Evolutionary conservation across 2,797 vertebrate species (phyloP).

Genomic region (Coregonus suidteri): DNA sequence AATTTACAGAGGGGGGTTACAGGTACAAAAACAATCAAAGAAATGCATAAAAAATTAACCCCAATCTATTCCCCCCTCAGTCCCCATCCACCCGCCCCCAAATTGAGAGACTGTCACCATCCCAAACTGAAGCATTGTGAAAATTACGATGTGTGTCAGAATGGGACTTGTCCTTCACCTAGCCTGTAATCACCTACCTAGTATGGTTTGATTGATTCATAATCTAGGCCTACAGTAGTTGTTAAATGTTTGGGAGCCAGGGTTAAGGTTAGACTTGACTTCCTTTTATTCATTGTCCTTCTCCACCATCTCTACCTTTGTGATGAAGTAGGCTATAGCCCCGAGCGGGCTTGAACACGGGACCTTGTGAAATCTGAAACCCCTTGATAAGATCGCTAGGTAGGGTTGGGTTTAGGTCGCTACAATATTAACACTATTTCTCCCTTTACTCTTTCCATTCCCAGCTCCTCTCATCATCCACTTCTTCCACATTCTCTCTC

Average conservation of each 20-base stretch:
- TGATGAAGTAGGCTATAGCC: neutral
- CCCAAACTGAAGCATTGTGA: neutral
- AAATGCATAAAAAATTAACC: no score
- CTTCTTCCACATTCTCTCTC: neutral
- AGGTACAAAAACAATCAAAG: no score
- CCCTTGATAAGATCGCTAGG: neutral
- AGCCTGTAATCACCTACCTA: neutral
- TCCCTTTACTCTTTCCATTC: neutral
- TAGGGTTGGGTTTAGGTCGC: neutral
- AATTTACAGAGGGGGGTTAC: no score
- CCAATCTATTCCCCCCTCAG: no score
- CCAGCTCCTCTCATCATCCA: neutral
- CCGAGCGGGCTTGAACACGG: neutral
- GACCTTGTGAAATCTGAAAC: neutral
- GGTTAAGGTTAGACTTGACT: neutral
- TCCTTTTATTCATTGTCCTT: neutral
- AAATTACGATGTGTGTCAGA: neutral
- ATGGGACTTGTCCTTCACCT: neutral
- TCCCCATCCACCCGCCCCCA: no score
- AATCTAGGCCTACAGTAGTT: neutral
- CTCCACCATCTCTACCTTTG: neutral
- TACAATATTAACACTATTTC: neutral
- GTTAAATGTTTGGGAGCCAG: neutral
- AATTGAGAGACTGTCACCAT: neutral
- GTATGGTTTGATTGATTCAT: neutral